Conservation (phyloP, 1,140 invertebrate genomes). For the Hyles vespertilio region DNA sequence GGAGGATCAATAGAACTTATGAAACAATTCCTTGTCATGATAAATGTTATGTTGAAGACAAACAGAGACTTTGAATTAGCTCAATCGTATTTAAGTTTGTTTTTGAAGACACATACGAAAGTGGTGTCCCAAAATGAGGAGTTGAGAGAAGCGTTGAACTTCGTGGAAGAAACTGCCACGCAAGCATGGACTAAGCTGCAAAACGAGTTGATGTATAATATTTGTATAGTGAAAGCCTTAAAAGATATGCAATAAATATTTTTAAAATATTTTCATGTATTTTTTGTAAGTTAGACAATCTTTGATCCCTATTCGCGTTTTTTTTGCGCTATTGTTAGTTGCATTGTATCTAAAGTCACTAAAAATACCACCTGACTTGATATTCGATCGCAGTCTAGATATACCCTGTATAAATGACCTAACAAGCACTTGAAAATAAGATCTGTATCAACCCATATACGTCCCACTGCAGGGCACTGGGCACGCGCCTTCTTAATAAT, state of each 20-base stretch:
- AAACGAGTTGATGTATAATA: slow-evolving; percentile 84
- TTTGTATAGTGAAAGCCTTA: slow-evolving; percentile 85
- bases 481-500: too few relatives aligned
- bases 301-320: too few relatives aligned
- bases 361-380: too few relatives aligned
- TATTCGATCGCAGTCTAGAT: too few relatives aligned
- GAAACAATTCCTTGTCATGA: slow-evolving; percentile 87
- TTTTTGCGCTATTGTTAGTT: too few relatives aligned
- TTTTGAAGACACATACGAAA: slow-evolving; percentile 90
- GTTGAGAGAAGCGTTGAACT: slow-evolving; percentile 77
- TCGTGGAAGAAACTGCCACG: slow-evolving; percentile 77
- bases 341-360: too few relatives aligned
- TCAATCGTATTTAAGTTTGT: slow-evolving; percentile 93
- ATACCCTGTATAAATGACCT: too few relatives aligned
- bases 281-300: neutral
- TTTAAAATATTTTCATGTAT: slow-evolving; percentile 1
- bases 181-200: slow-evolving; percentile 82
- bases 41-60: slow-evolving; percentile 83
- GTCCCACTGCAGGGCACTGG: too few relatives aligned
- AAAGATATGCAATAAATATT: slow-evolving; percentile 78
- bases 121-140: slow-evolving; percentile 77
- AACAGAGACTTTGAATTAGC: slow-evolving; percentile 94
- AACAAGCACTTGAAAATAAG: too few relatives aligned
- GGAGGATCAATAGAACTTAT: slow-evolving; percentile 83
- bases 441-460: too few relatives aligned